These are phyloP conservation scores for Bos javanicus DNA, from an alignment of 2,113 vertebrate genomes.

Conservation along the genomic window DNA sequence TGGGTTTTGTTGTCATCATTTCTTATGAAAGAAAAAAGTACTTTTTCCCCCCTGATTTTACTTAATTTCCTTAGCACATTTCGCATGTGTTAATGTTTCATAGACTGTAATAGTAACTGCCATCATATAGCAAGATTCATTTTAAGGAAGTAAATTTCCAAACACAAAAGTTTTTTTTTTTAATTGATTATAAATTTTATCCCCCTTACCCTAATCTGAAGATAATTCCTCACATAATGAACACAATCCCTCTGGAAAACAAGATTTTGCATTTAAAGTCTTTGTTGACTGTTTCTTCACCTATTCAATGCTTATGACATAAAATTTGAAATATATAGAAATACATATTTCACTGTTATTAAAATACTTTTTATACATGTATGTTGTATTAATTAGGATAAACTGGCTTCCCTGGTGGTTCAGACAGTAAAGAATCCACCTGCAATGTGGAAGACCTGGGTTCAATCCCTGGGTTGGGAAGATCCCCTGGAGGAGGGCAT, in stretches of 20 bases:
- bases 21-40: background rate
- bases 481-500: background rate
- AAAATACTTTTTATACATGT: background rate
- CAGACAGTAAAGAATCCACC: background rate
- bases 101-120: background rate
- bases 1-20: background rate
- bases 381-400: background rate
- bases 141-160: background rate
- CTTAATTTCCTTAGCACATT: background rate
- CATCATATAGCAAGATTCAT: background rate
- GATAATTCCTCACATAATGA: background rate
- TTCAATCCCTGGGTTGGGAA: background rate
- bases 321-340: background rate
- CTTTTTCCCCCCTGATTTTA: background rate
- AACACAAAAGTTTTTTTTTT: background rate
- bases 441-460: background rate
- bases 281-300: background rate
- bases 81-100: background rate
- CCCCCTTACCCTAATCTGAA: background rate
- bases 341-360: background rate
- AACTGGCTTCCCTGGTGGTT: background rate
- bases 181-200: background rate
- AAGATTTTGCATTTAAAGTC: background rate
- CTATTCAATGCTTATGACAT: background rate
- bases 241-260: background rate